A percentile compares a stretch with the other conserved stretches of the same genome.
phyloP scores from a whole-genome alignment of 1,140 invertebrate genomes.

The Ceratina japonica region DNA sequence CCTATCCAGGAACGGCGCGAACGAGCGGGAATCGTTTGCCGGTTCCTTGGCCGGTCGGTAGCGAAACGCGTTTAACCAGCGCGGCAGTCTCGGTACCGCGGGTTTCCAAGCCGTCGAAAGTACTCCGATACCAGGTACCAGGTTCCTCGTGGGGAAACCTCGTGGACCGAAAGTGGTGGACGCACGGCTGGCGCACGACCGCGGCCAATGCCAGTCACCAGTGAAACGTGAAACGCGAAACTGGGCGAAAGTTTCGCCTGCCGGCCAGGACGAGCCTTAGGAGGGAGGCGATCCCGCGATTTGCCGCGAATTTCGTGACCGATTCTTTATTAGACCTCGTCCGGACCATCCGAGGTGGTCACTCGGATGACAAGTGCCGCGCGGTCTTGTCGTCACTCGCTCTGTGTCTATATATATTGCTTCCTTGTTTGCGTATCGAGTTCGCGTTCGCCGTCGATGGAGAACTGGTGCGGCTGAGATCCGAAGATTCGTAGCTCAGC shows the following conservation, averaged over 20 bases:
- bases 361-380: conserved; percentile 35
- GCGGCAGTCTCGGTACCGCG: not conserved
- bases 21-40: conserved; percentile 46
- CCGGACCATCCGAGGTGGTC: conserved; percentile 4
- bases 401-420: conserved; percentile 13
- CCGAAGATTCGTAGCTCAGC: conserved; percentile 7
- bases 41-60: conserved; percentile 44
- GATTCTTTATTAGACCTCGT: conserved; percentile 33
- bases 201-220: conserved; percentile 67
- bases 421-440: not conserved
- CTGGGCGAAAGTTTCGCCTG: conserved; percentile 68
- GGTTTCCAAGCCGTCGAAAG: conserved; percentile 15
- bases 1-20: conserved; percentile 18
- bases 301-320: conserved; percentile 10
- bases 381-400: conserved; percentile 30
- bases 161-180: conserved; percentile 48
- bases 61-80: not conserved
- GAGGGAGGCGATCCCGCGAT: conserved; percentile 32
- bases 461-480: not conserved
- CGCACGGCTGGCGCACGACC: conserved; percentile 25
- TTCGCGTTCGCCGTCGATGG: not conserved
- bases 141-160: conserved; percentile 23
- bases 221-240: conserved; percentile 73
- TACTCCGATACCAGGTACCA: not conserved
- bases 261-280: not conserved